Conservation (phyloP, 2,888 invertebrate genomes). For the Nysson spinosus region DNA sequence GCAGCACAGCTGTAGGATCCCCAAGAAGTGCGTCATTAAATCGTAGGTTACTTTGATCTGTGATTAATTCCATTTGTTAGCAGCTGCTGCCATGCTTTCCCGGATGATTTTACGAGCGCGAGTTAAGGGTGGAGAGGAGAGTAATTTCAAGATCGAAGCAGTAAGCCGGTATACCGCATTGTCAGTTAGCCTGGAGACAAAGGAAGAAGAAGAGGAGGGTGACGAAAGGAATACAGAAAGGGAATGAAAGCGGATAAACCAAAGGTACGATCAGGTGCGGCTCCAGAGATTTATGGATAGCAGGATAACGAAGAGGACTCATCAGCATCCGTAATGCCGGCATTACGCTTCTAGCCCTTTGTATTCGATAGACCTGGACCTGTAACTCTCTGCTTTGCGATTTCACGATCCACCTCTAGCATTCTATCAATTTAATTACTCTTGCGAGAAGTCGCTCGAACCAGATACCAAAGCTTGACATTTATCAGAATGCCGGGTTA, state of each 20-base stretch:
- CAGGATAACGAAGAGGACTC: constrained; percentile 66
- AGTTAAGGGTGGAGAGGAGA: constrained; percentile 16
- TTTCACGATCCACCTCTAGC: constrained; percentile 27
- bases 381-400: constrained; percentile 17
- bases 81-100: constrained; percentile 15
- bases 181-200: constrained; percentile 29
- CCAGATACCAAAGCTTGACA: constrained; percentile 33
- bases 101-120: constrained; percentile 45
- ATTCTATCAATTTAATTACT: constrained; percentile 64
- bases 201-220: constrained; percentile 31
- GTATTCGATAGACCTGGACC: constrained; percentile 31
- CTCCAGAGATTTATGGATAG: constrained; percentile 67
- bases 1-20: not conserved
- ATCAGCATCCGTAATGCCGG: constrained; percentile 64
- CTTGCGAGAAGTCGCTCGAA: constrained; percentile 19
- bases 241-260: constrained; percentile 24
- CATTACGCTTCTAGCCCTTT: constrained; percentile 56
- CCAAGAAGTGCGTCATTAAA: not conserved
- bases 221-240: constrained; percentile 10
- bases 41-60: constrained; percentile 6
- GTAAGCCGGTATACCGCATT: constrained; percentile 46
- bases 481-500: constrained; percentile 24
- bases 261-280: constrained; percentile 26
- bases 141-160: constrained; percentile 38
- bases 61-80: constrained; percentile 41